A percentile compares a stretch with the other conserved stretches of the same genome.
Conservation (phyloP, 2,797 vertebrate genomes). For the Gephyroberyx darwinii region DNA sequence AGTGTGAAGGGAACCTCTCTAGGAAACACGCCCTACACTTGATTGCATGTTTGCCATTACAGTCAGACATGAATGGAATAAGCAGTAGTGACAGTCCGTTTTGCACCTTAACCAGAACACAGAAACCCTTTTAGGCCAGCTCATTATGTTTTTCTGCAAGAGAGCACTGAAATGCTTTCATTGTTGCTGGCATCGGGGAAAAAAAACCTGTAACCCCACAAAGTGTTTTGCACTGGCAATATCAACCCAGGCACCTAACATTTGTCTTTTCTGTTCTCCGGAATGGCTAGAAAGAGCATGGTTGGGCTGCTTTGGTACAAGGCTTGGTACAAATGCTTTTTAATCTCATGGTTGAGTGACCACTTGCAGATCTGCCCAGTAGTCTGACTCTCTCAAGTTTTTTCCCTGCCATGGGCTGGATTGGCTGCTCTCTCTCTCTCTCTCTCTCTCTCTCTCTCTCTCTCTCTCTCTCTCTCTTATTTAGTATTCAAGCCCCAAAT, state of each 20-base stretch:
- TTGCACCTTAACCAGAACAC: constrained; percentile 78
- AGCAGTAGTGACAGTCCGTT: constrained; percentile 80
- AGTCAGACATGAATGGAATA: constrained; percentile 75
- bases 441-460: constrained; percentile 23
- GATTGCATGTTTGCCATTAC: constrained; percentile 80
- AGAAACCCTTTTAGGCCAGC: constrained; percentile 79
- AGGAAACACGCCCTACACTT: constrained; percentile 76
- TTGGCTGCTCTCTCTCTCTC: constrained; percentile 36
- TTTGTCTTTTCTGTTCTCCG: constrained; percentile 65
- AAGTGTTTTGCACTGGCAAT: constrained; percentile 54
- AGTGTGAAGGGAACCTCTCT: constrained; percentile 77
- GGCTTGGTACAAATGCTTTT: constrained; percentile 80
- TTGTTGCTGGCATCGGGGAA: constrained; percentile 54
- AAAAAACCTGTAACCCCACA: constrained; percentile 65
- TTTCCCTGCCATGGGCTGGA: constrained; percentile 63
- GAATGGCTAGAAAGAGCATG: constrained; percentile 72
- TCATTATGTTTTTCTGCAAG: constrained; percentile 81
- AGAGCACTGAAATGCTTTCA: constrained; percentile 65
- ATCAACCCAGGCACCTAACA: constrained; percentile 59
- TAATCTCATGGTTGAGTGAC: constrained; percentile 84
- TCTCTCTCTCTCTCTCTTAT: constrained; percentile 34
- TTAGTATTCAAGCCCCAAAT: constrained; percentile 73
- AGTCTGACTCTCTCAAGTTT: constrained; percentile 71
- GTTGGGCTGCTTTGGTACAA: constrained; percentile 66
- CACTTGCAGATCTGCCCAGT: constrained; percentile 74